phyloP scores from a whole-genome alignment of 2,888 invertebrate genomes.

The Rhimphoctona megacephalus region DNA sequence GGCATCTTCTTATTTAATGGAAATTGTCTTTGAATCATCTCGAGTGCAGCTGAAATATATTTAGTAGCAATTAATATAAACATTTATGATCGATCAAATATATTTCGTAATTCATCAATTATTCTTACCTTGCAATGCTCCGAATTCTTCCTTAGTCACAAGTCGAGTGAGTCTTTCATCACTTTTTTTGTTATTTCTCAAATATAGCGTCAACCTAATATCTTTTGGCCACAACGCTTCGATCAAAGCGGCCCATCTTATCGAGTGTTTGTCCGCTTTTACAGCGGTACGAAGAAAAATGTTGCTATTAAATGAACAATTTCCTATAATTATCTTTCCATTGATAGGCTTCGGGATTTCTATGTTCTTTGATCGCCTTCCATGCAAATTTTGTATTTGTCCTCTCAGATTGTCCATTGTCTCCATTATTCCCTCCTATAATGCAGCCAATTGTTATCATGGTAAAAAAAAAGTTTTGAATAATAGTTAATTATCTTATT shows the following conservation, averaged over 20 bases:
- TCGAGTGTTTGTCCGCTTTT: constrained; percentile 21
- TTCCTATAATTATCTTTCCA: constrained; percentile 12
- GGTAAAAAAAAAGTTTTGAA: too few relatives aligned
- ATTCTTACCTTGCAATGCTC: constrained; percentile 12
- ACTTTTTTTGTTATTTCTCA: constrained; percentile 4
- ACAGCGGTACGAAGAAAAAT: constrained; percentile 12
- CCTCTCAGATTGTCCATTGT: too few relatives aligned
- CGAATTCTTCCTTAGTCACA: constrained; percentile 10
- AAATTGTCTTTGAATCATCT: not conserved
- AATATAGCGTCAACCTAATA: constrained; percentile 16
- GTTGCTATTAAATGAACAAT: constrained; percentile 10
- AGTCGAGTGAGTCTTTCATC: constrained; percentile 12
- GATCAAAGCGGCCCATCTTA: constrained; percentile 6
- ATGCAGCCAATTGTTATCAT: too few relatives aligned
- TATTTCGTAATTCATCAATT: constrained; percentile 2
- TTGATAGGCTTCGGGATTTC: constrained; percentile 7
- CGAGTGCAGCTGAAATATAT: constrained; percentile 8
- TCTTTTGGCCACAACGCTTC: constrained; percentile 20
- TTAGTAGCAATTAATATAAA: not conserved
- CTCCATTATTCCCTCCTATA: too few relatives aligned
- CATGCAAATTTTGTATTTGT: not conserved
- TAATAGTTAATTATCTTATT: too few relatives aligned
- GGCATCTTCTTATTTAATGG: not conserved
- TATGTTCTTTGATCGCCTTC: not conserved
- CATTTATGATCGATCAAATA: not conserved